These are phyloP conservation scores for Melinaea menophilus DNA, from an alignment of 2,888 invertebrate species.

Conservation along the genomic window DNA sequence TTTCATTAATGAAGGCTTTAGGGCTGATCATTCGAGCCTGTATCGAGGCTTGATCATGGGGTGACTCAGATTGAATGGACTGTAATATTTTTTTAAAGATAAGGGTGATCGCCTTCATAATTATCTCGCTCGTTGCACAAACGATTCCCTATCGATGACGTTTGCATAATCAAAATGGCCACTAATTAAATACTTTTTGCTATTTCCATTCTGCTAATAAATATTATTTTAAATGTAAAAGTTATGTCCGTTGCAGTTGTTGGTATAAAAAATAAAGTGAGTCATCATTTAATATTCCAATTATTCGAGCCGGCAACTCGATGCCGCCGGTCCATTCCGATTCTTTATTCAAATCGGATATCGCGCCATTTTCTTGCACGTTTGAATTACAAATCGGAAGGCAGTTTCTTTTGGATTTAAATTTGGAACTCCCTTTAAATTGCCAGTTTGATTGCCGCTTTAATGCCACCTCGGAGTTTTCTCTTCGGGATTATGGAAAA, in stretches of 20 bases:
- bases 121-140: conserved; percentile 32
- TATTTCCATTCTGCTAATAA: too few relatives aligned
- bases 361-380: conserved; percentile 64
- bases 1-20: conserved; percentile 72
- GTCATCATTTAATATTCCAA: conserved; percentile 16
- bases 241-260: not conserved
- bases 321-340: conserved; percentile 31
- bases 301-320: conserved; percentile 23
- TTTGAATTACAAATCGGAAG: conserved; percentile 75
- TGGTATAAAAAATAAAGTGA: not conserved
- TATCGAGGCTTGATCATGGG: conserved; percentile 57
- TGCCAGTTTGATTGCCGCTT: conserved; percentile 72
- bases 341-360: conserved; percentile 68
- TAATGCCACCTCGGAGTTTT: conserved; percentile 64
- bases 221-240: too few relatives aligned
- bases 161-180: conserved; percentile 18
- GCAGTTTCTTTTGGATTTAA: conserved; percentile 66
- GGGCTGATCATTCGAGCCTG: conserved; percentile 67
- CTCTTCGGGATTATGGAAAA: conserved; percentile 52
- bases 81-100: conserved; percentile 45
- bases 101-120: conserved; percentile 35
- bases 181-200: too few relatives aligned
- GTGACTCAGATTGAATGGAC: conserved; percentile 42
- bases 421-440: conserved; percentile 62
- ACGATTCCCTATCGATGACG: conserved; percentile 28